Evolutionary conservation across 2,797 vertebrate genomes (phyloP).

Genomic region (Austrolebias charrua): DNA sequence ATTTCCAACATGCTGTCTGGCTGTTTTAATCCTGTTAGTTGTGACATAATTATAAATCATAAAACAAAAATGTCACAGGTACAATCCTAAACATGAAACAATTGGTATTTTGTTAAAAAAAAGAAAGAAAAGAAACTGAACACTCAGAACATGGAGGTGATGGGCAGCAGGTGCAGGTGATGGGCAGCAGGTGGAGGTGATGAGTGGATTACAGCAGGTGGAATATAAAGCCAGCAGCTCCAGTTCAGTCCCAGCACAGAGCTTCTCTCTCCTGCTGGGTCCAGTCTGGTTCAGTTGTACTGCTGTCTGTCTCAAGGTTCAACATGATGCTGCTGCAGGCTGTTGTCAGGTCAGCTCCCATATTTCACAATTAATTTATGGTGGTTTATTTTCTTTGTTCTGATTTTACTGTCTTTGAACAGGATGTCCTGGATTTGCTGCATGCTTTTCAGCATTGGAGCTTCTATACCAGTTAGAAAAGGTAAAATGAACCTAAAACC

Average conservation of each 20-base stretch:
- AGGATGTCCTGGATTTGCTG: conserved; percentile 5
- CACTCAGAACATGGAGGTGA: too few relatives aligned
- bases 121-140: too few relatives aligned
- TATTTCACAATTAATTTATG: too few relatives aligned
- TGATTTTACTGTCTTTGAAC: background rate
- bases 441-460: background rate
- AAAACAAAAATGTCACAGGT: too few relatives aligned
- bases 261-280: background rate
- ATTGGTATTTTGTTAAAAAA: too few relatives aligned
- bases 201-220: background rate
- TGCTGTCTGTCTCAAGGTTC: background rate
- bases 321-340: background rate
- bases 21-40: too few relatives aligned
- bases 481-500: too few relatives aligned
- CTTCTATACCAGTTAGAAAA: too few relatives aligned
- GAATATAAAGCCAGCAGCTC: background rate
- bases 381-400: background rate
- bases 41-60: too few relatives aligned
- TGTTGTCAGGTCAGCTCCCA: background rate
- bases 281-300: background rate
- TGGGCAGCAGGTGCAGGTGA: background rate
- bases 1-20: too few relatives aligned
- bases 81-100: too few relatives aligned
- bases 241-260: background rate
- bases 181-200: background rate